Conservation (phyloP, 2,888 invertebrate species). For the Orchesella flavescens region DNA sequence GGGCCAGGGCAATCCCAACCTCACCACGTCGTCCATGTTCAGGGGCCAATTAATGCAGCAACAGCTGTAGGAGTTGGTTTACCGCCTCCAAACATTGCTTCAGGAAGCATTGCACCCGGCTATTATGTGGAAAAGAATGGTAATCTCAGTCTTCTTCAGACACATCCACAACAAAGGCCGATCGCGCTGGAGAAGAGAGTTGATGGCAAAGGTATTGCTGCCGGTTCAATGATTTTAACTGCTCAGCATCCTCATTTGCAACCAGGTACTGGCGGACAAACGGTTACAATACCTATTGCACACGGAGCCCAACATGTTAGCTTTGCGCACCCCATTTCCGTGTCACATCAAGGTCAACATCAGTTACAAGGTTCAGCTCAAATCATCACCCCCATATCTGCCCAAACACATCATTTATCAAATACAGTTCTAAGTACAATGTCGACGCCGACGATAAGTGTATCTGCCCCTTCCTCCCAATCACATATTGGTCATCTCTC, state of each 20-base stretch:
- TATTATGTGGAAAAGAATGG: slow-evolving; percentile 70
- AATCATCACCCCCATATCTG: slow-evolving; percentile 48
- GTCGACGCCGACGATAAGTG: slow-evolving; percentile 54
- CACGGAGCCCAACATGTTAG: slow-evolving; percentile 56
- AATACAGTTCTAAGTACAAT: slow-evolving; percentile 58
- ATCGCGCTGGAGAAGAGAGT: slow-evolving; percentile 68
- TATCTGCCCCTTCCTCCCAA: slow-evolving; percentile 40
- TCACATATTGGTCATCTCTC: slow-evolving; percentile 12
- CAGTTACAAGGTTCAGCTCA: slow-evolving; percentile 55
- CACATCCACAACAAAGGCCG: slow-evolving; percentile 65
- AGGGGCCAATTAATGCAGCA: slow-evolving; percentile 64
- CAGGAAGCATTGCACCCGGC: slow-evolving; percentile 61
- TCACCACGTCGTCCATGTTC: slow-evolving; percentile 68
- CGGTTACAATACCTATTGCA: slow-evolving; percentile 63
- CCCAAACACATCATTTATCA: slow-evolving; percentile 48
- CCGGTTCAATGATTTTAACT: slow-evolving; percentile 69
- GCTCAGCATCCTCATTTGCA: slow-evolving; percentile 62
- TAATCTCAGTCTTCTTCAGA: slow-evolving; percentile 62
- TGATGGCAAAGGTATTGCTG: slow-evolving; percentile 56
- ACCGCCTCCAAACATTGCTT: slow-evolving; percentile 46
- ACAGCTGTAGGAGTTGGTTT: slow-evolving; percentile 48
- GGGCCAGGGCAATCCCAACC: slow-evolving; percentile 56
- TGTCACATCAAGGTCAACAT: slow-evolving; percentile 38
- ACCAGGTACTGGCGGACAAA: slow-evolving; percentile 45
- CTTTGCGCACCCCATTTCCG: slow-evolving; percentile 62